Percentiles rank a stretch among this genome's conserved stretches.
phyloP scores from a whole-genome alignment of 2,888 invertebrate genomes.

The Folsomia manolachei region DNA sequence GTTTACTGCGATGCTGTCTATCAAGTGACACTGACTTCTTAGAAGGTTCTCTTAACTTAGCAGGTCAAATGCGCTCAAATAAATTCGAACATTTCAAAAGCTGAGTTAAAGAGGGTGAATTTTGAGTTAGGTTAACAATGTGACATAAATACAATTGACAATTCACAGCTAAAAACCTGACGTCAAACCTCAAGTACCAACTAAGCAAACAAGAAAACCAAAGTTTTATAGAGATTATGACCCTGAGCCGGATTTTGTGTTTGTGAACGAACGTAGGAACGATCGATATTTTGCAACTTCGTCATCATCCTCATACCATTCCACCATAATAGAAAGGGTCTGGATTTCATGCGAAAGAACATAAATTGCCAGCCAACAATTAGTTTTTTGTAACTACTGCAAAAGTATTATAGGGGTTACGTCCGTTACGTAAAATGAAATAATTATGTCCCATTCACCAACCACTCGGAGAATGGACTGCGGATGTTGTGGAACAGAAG shows the following conservation, averaged over 20 bases:
- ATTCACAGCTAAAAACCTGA: not conserved
- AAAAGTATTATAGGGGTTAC: not conserved
- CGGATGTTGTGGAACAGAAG: constrained; percentile 1
- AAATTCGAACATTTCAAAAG: not conserved
- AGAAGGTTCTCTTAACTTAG: too few species aligned
- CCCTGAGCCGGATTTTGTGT: not conserved
- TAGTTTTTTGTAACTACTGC: too few species aligned
- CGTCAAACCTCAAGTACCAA: not conserved
- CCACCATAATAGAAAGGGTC: not conserved
- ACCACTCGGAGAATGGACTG: not conserved
- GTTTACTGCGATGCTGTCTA: too few species aligned
- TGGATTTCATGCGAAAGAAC: not conserved
- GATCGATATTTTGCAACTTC: constrained; percentile 5
- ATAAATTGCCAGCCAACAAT: not conserved
- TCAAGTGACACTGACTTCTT: too few species aligned
- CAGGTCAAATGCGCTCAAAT: too few species aligned
- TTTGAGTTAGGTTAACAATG: not conserved
- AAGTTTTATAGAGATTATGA: not conserved
- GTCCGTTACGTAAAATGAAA: not conserved
- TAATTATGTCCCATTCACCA: not conserved
- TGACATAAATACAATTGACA: not conserved
- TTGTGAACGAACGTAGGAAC: too few species aligned
- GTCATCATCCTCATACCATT: not conserved
- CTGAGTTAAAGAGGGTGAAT: not conserved
- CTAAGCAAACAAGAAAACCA: not conserved